These are phyloP conservation scores for Orchestes rusci DNA, from an alignment of 2,888 invertebrate genomes.

Conservation along the genomic window DNA sequence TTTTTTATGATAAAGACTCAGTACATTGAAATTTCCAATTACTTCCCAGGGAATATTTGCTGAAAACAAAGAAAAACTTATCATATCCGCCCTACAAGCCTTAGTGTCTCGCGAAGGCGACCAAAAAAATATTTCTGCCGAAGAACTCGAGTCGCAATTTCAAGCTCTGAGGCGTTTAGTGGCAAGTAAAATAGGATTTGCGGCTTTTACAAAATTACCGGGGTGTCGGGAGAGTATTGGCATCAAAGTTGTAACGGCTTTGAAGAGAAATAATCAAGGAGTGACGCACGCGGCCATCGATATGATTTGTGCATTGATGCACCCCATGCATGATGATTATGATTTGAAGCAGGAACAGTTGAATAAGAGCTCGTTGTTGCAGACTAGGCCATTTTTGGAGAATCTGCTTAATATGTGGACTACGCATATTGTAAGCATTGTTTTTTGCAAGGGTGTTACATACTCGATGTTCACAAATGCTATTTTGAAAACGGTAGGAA, in stretches of 20 bases:
- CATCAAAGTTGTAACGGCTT: slow-evolving; percentile 79
- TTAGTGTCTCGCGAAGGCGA: slow-evolving; percentile 67
- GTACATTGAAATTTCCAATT: too few relatives aligned
- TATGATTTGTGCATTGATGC: slow-evolving; percentile 96
- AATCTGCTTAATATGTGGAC: slow-evolving; percentile 93
- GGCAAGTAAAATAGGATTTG: slow-evolving; percentile 97
- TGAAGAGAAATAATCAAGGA: slow-evolving; percentile 80
- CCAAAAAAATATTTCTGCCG: slow-evolving; percentile 53
- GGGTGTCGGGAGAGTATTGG: slow-evolving; percentile 97
- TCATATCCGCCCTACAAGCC: slow-evolving; percentile 81
- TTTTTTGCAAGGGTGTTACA: neutral
- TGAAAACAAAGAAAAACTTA: slow-evolving; percentile 96
- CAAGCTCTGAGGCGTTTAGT: slow-evolving; percentile 88
- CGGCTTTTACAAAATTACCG: slow-evolving; percentile 83
- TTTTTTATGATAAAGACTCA: too few relatives aligned
- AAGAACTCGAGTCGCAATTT: slow-evolving; percentile 89
- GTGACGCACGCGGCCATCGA: slow-evolving; percentile 95
- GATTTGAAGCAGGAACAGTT: slow-evolving; percentile 96
- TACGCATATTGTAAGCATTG: slow-evolving; percentile 73
- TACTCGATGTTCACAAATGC: neutral
- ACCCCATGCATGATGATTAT: slow-evolving; percentile 95
- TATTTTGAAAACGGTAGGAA: neutral
- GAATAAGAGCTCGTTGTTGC: slow-evolving; percentile 92
- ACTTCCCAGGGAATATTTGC: slow-evolving; percentile 82
- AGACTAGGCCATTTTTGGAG: slow-evolving; percentile 86